phyloP scores from a whole-genome alignment of 1,140 invertebrate genomes.

The Papilio aristodemus region DNA sequence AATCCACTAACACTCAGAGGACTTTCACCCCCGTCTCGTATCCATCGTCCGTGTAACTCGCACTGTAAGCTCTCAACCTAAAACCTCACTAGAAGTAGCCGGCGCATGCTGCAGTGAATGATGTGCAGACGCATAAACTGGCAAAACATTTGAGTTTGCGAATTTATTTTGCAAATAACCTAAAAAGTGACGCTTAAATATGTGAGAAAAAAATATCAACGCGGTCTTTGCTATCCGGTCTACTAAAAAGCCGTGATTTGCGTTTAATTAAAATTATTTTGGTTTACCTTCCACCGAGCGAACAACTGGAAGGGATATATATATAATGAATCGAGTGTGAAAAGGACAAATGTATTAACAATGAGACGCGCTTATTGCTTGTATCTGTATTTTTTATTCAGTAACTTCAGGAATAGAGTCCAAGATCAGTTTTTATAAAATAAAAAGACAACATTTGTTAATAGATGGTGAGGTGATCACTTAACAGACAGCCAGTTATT shows the following conservation, averaged over 20 bases:
- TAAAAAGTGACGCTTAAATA: conserved; percentile 9
- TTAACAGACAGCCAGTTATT: too few species aligned
- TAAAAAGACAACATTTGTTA: neutral
- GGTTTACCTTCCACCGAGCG: conserved; percentile 17
- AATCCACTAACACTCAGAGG: too few species aligned
- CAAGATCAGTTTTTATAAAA: neutral
- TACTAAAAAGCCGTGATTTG: conserved; percentile 5
- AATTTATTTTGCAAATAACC: neutral
- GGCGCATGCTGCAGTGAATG: neutral
- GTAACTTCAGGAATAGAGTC: neutral
- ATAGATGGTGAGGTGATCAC: too few species aligned
- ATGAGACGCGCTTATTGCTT: neutral
- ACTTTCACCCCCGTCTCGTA: neutral
- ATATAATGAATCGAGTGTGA: conserved; percentile 5
- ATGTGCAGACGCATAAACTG: neutral
- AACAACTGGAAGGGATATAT: conserved; percentile 27
- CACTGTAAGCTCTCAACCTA: neutral
- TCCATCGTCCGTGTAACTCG: too few species aligned
- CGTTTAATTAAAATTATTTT: neutral
- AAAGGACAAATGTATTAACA: conserved; percentile 17
- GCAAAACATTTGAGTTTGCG: neutral
- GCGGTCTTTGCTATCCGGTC: neutral
- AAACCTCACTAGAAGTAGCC: neutral
- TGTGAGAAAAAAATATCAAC: neutral
- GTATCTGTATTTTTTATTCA: neutral